Percentiles rank a stretch among this genome's conserved stretches.
Evolutionary conservation across 1,140 invertebrate species (phyloP).

Genomic region (Pissodes strobi): DNA sequence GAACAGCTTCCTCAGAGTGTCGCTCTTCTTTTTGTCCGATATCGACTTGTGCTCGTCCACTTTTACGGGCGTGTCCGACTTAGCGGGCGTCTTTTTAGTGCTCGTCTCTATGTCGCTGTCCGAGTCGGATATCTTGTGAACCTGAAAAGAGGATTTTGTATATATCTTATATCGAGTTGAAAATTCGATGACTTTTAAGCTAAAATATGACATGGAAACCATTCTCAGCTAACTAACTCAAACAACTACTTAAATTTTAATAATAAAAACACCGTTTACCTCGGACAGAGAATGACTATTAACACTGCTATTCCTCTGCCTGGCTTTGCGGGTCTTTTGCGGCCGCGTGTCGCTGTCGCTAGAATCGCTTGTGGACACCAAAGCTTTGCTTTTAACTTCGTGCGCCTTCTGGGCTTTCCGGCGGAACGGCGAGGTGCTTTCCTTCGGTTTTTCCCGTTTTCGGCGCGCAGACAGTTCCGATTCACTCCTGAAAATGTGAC

Average conservation of each 20-base stretch:
- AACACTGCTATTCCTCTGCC: conserved; percentile 11
- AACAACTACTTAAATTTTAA: no score
- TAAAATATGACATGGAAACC: background rate
- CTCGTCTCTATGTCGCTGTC: conserved; percentile 28
- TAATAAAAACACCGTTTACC: background rate
- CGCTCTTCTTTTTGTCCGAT: conserved; percentile 73
- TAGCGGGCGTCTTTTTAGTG: conserved; percentile 18
- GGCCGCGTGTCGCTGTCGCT: conserved; percentile 53
- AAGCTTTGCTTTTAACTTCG: conserved; percentile 42
- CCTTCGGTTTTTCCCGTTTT: conserved; percentile 47
- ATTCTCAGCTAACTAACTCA: no score
- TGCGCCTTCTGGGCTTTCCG: conserved; percentile 41
- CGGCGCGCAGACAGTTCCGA: conserved; percentile 22
- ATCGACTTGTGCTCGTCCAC: conserved; percentile 61
- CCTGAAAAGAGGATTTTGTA: no score
- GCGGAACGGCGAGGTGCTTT: conserved; percentile 43
- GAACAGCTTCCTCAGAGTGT: conserved; percentile 70
- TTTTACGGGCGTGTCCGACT: conserved; percentile 42
- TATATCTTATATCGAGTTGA: background rate
- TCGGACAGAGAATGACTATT: background rate
- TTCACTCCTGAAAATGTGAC: conserved; percentile 22
- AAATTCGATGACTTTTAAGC: background rate
- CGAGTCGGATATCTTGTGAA: conserved; percentile 33
- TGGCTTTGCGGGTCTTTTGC: conserved; percentile 32
- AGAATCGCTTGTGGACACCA: conserved; percentile 51